A percentile compares a stretch with the other conserved stretches of the same genome.
Conservation (phyloP, 2,888 invertebrate genomes). For the Girardia tigrina region DNA sequence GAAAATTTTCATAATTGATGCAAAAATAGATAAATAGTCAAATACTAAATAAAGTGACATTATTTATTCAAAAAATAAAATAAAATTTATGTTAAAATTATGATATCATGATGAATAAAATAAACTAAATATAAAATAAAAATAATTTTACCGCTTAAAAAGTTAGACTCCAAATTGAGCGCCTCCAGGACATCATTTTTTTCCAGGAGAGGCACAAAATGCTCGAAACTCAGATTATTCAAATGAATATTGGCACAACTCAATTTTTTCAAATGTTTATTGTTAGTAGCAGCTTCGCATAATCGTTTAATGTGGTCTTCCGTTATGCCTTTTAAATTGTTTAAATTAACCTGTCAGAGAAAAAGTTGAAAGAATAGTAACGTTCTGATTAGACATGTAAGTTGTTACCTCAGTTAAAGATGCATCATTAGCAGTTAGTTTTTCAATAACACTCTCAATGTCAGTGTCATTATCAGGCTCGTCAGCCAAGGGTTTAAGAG, state of each 20-base stretch:
- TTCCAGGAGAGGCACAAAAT: conserved; percentile 63
- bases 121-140: too few relatives aligned
- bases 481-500: conserved; percentile 74
- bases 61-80: too few relatives aligned
- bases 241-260: conserved; percentile 27
- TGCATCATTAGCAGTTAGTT: conserved; percentile 64
- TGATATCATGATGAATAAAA: too few relatives aligned
- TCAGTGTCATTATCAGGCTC: conserved; percentile 94
- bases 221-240: conserved; percentile 46
- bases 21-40: too few relatives aligned
- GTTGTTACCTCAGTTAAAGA: conserved; percentile 40
- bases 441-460: conserved; percentile 63
- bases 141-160: conserved; percentile 71
- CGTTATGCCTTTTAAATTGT: conserved; percentile 80
- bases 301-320: conserved; percentile 30
- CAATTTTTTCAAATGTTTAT: conserved; percentile 29
- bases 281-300: conserved; percentile 27
- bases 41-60: too few relatives aligned
- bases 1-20: too few relatives aligned
- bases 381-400: background rate
- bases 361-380: background rate
- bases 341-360: conserved; percentile 64
- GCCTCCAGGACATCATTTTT: conserved; percentile 51
- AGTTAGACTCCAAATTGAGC: conserved; percentile 83
- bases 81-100: too few relatives aligned